A percentile compares a stretch with the other conserved stretches of the same genome.
Conservation (phyloP, 64 coral and sea anemone species). For the Astreopora myriophthalma region DNA sequence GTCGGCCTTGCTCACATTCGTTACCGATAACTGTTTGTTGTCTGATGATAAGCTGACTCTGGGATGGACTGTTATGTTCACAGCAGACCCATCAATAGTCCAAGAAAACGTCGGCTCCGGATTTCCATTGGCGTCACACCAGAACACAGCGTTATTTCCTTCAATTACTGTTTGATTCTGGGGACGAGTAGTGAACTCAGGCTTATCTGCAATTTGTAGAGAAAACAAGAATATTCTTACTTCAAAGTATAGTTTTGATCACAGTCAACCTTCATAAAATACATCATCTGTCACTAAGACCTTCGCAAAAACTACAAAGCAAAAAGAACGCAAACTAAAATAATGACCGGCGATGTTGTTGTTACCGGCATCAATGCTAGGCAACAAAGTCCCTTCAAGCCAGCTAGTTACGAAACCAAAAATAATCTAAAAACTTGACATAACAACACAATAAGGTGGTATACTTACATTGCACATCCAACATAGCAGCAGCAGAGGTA, state of each 20-base stretch:
- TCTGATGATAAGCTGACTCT: background rate
- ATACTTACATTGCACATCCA: constrained; percentile 30
- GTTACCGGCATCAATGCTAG: no score
- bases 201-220: background rate
- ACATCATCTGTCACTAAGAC: no score
- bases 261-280: no score
- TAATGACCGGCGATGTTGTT: no score
- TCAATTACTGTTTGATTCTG: background rate
- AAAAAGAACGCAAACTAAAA: no score
- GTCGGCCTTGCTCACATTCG: background rate
- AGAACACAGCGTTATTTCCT: background rate
- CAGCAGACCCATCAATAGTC: background rate
- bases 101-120: constrained; percentile 1
- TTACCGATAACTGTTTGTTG: constrained; percentile 4
- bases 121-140: constrained; percentile 22
- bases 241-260: no score
- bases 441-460: background rate
- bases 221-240: no score
- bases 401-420: no score
- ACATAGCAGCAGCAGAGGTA: background rate
- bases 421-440: no score
- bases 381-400: no score
- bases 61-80: background rate
- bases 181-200: background rate
- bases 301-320: no score